Evolutionary conservation across 2,113 vertebrate species (phyloP).

Genomic region (Gallinago media): DNA sequence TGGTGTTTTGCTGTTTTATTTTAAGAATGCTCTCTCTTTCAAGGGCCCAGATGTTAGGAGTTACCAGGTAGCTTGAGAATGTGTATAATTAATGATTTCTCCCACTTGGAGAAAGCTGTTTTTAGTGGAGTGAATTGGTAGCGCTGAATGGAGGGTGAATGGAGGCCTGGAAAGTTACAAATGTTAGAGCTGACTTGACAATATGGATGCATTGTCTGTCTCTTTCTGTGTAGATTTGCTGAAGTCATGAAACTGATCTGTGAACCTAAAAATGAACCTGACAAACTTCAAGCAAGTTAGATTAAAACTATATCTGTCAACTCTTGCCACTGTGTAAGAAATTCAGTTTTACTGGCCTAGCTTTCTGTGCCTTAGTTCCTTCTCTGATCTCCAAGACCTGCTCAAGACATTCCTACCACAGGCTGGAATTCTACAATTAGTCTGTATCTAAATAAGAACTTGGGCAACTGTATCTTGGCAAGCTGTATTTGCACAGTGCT

Average conservation of each 20-base stretch:
- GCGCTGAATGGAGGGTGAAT: neutral
- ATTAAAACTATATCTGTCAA: neutral
- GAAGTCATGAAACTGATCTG: neutral
- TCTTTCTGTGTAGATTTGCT: neutral
- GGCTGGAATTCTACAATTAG: conserved; percentile 30
- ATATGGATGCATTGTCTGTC: neutral
- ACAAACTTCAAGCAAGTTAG: neutral
- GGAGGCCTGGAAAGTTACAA: neutral
- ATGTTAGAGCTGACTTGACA: neutral
- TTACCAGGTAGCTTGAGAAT: neutral
- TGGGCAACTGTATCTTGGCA: neutral
- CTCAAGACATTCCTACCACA: conserved; percentile 32
- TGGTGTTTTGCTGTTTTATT: neutral
- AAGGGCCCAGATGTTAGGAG: neutral
- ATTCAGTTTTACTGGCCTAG: neutral
- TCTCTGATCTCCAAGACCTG: conserved; percentile 32
- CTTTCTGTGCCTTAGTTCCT: neutral
- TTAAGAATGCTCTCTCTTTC: neutral
- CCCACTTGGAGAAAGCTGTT: neutral
- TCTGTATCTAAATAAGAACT: neutral
- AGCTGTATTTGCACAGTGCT: neutral
- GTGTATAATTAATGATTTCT: neutral
- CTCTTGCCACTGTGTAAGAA: neutral
- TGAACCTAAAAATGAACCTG: neutral
- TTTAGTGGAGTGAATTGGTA: neutral